Percentiles rank a stretch among this genome's conserved stretches.
Conservation (phyloP, 2,888 invertebrate species). For the Cyclophora albipunctata region DNA sequence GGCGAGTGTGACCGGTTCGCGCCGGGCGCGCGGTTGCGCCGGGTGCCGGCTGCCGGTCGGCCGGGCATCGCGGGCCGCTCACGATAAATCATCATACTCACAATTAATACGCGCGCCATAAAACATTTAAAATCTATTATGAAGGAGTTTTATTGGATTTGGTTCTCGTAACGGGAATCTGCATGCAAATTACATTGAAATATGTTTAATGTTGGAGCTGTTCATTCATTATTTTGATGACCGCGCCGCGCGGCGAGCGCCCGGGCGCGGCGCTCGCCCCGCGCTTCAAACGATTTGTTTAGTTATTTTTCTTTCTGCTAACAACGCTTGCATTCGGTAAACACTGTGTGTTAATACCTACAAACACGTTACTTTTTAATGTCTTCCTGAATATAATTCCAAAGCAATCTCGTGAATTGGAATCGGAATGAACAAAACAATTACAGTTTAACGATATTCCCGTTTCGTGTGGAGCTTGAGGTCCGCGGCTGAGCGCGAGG, state of each 20-base stretch:
- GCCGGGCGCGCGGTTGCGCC: no score
- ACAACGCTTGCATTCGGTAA: conserved; percentile 2
- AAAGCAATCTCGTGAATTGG: no score
- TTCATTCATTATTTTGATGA: conserved; percentile 5
- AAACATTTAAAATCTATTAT: background rate
- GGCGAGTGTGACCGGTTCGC: no score
- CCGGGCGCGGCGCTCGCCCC: no score
- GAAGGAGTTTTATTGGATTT: conserved; percentile 9
- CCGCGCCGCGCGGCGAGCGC: background rate
- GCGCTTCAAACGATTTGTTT: conserved; percentile 1
- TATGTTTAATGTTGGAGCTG: conserved; percentile 5
- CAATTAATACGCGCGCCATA: no score
- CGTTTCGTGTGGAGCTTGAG: no score
- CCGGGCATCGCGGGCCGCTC: no score
- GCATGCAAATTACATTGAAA: conserved; percentile 9
- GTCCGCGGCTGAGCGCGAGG: no score
- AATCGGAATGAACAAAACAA: no score
- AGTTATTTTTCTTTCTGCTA: conserved; percentile 2
- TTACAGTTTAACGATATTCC: no score
- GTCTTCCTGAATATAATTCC: background rate
- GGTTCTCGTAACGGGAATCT: conserved; percentile 2
- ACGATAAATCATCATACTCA: no score
- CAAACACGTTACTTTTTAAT: background rate
- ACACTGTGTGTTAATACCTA: background rate
- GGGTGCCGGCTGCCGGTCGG: no score